Percentiles rank a stretch among this genome's conserved stretches.
Evolutionary conservation across 2,888 invertebrate species (phyloP).

Genomic region (Drosophila greeni): DNA sequence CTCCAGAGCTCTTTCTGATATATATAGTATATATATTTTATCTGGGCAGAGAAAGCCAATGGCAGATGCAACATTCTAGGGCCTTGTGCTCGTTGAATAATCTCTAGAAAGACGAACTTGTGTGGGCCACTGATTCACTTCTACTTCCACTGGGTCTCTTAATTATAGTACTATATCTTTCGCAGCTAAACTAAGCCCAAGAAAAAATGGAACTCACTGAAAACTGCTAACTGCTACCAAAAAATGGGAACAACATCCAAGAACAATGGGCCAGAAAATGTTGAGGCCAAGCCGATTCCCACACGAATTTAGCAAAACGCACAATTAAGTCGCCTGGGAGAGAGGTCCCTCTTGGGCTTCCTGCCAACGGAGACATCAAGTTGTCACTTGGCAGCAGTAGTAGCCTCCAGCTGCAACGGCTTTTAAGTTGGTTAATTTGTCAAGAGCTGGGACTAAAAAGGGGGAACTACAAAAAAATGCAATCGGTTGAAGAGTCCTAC

Average conservation of each 20-base stretch:
- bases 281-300: slow-evolving; percentile 46
- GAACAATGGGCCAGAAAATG: slow-evolving; percentile 11
- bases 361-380: slow-evolving; percentile 62
- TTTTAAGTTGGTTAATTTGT: slow-evolving; percentile 66
- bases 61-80: slow-evolving; percentile 15
- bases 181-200: neutral
- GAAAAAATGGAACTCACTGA: slow-evolving; percentile 2
- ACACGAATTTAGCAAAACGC: slow-evolving; percentile 64
- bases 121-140: slow-evolving; percentile 18
- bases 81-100: slow-evolving; percentile 36
- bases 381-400: slow-evolving; percentile 54
- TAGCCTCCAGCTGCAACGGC: slow-evolving; percentile 34
- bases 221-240: slow-evolving; percentile 18
- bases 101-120: neutral
- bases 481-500: slow-evolving; percentile 46
- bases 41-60: slow-evolving; percentile 9
- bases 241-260: slow-evolving; percentile 11
- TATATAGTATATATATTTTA: slow-evolving; percentile 22
- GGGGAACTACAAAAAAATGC: slow-evolving; percentile 37
- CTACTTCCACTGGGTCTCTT: slow-evolving; percentile 26
- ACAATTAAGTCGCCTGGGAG: slow-evolving; percentile 66
- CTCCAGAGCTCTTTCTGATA: slow-evolving; percentile 15
- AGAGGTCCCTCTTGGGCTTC: slow-evolving; percentile 33
- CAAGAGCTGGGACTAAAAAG: too few species aligned
- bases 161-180: slow-evolving; percentile 11